These are phyloP conservation scores for Coturnix japonica DNA, from an alignment of 2,113 vertebrate genomes.

Conservation along the genomic window DNA sequence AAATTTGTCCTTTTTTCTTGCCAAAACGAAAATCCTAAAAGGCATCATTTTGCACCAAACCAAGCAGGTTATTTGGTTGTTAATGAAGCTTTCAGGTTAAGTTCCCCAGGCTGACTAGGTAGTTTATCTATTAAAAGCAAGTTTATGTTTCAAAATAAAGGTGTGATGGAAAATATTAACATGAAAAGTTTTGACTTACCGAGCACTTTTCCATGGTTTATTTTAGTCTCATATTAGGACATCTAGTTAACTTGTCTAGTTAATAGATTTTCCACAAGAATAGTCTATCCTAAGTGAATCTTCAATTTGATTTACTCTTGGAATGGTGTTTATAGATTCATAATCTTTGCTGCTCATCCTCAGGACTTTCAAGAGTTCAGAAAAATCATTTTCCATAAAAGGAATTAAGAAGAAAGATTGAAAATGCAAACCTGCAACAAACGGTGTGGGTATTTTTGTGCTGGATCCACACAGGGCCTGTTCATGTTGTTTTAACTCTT, in stretches of 20 bases:
- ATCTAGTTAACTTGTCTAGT: background rate
- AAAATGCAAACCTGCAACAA: background rate
- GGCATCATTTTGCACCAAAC: background rate
- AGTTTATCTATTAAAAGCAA: background rate
- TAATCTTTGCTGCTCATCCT: background rate
- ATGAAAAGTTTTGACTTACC: conserved; percentile 56
- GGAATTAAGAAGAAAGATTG: background rate
- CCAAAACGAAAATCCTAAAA: background rate
- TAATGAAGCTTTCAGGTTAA: background rate
- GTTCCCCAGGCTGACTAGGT: background rate
- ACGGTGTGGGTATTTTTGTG: background rate
- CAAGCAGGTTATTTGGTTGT: background rate
- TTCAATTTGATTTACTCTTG: background rate
- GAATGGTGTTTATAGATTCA: background rate
- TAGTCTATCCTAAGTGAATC: background rate
- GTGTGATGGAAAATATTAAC: background rate
- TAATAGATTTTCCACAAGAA: background rate
- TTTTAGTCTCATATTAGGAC: background rate
- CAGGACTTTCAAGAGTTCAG: background rate
- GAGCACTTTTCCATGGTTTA: background rate
- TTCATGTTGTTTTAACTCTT: background rate
- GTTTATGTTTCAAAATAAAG: conserved; percentile 20
- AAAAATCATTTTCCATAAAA: background rate
- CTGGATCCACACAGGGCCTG: background rate
- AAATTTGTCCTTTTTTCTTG: background rate